These are phyloP conservation scores for Melipona quadrifasciata DNA, from an alignment of 1,140 invertebrate species.

Conservation along the genomic window DNA sequence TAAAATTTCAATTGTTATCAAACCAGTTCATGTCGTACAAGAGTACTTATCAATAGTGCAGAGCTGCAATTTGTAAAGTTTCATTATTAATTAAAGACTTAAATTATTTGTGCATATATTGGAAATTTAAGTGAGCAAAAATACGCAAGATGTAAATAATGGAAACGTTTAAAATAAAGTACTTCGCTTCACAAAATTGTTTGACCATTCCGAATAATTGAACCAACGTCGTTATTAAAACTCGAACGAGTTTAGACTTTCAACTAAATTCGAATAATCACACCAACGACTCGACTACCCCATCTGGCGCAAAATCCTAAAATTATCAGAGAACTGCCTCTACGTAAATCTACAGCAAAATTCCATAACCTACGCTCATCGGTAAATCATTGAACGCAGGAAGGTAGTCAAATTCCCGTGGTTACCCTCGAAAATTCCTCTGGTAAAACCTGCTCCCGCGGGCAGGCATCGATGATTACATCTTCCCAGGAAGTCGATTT, in stretches of 20 bases:
- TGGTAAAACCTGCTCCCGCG: constrained; percentile 8
- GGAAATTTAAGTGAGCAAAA: no score
- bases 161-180: no score
- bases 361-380: neutral
- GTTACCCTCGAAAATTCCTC: neutral
- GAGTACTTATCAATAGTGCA: no score
- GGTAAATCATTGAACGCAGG: neutral
- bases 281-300: neutral
- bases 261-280: neutral
- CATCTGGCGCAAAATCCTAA: neutral
- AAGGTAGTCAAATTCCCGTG: neutral
- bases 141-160: no score
- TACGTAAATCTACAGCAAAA: neutral
- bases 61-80: no score
- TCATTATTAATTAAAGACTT: no score
- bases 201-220: no score
- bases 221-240: neutral
- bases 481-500: constrained; percentile 39
- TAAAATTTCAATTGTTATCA: no score
- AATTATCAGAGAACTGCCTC: neutral
- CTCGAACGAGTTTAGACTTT: neutral
- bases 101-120: no score
- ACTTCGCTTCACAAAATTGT: no score
- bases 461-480: constrained; percentile 7
- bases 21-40: no score